Evolutionary conservation across 2,797 vertebrate genomes (phyloP).

Genomic region (Micrastur ruficollis): DNA sequence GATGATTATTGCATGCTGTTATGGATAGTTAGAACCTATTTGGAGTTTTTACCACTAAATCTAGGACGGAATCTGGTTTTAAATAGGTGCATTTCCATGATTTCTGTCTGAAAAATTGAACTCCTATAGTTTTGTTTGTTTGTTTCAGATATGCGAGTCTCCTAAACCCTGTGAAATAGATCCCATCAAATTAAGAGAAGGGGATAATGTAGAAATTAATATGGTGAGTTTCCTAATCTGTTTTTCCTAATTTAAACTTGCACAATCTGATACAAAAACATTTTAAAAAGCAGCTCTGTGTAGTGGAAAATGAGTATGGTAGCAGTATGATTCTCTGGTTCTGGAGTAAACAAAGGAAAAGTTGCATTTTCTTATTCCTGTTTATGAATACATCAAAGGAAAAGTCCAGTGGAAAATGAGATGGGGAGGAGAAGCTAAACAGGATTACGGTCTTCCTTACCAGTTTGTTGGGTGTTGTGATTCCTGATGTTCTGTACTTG

Average conservation of each 20-base stretch:
- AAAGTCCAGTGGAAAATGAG: background rate
- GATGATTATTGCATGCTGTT: background rate
- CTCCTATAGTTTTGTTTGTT: background rate
- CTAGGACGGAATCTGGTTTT: background rate
- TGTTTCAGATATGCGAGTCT: slow-evolving; percentile 91
- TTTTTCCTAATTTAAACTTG: background rate
- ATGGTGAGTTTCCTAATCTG: slow-evolving; percentile 79
- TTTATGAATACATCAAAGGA: background rate
- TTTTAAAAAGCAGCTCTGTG: background rate
- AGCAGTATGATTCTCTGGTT: background rate
- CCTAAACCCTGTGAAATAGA: slow-evolving; percentile 97
- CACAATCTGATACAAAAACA: background rate
- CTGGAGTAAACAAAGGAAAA: background rate
- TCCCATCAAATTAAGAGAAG: slow-evolving; percentile 92
- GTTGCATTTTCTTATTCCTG: background rate
- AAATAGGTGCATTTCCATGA: background rate
- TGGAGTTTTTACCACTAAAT: background rate
- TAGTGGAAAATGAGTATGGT: background rate
- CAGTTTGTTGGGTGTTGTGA: background rate
- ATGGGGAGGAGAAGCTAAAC: background rate
- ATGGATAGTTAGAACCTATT: background rate
- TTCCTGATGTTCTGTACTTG: background rate
- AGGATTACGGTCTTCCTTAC: background rate
- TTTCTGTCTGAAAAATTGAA: slow-evolving; percentile 12
- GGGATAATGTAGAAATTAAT: slow-evolving; percentile 92